A percentile compares a stretch with the other conserved stretches of the same genome.
Conservation (phyloP, 1,140 invertebrate species). For the Dryas iulia region DNA sequence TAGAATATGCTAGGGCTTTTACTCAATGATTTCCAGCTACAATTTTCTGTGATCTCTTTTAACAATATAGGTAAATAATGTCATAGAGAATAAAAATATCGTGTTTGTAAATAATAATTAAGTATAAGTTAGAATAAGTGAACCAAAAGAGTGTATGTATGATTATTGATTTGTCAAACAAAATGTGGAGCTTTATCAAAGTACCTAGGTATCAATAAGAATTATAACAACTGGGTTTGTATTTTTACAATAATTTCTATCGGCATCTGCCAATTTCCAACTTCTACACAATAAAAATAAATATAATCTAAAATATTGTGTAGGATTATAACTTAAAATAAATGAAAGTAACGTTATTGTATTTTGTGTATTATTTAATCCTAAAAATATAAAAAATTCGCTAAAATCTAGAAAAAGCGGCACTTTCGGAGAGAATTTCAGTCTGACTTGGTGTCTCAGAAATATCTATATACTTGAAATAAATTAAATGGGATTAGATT, state of each 20-base stretch:
- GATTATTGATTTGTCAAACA: slow-evolving; percentile 72
- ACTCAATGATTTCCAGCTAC: slow-evolving; percentile 81
- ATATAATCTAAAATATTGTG: slow-evolving; percentile 66
- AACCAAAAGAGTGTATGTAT: slow-evolving; percentile 77
- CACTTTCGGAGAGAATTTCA: too few relatives aligned
- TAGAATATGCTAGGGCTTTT: slow-evolving; percentile 72
- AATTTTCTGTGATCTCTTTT: slow-evolving; percentile 82
- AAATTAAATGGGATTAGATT: too few relatives aligned
- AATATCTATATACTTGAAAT: too few relatives aligned
- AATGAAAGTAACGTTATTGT: slow-evolving; percentile 65
- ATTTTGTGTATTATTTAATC: slow-evolving; percentile 23
- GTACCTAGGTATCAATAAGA: slow-evolving; percentile 76
- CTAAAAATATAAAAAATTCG: background rate
- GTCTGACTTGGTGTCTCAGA: too few relatives aligned
- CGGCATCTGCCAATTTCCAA: slow-evolving; percentile 67
- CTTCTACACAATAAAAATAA: slow-evolving; percentile 69
- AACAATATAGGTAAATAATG: slow-evolving; percentile 76
- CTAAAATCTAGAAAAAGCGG: too few relatives aligned
- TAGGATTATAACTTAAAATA: slow-evolving; percentile 73
- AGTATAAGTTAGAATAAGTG: slow-evolving; percentile 55
- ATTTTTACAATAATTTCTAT: slow-evolving; percentile 78
- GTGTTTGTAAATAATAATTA: slow-evolving; percentile 71
- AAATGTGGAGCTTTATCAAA: slow-evolving; percentile 79
- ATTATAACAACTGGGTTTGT: slow-evolving; percentile 74
- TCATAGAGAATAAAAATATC: slow-evolving; percentile 69